Percentiles rank a stretch among this genome's conserved stretches.
phyloP scores from a whole-genome alignment of 2,797 vertebrate genomes.

The Gobio occitaniae region DNA sequence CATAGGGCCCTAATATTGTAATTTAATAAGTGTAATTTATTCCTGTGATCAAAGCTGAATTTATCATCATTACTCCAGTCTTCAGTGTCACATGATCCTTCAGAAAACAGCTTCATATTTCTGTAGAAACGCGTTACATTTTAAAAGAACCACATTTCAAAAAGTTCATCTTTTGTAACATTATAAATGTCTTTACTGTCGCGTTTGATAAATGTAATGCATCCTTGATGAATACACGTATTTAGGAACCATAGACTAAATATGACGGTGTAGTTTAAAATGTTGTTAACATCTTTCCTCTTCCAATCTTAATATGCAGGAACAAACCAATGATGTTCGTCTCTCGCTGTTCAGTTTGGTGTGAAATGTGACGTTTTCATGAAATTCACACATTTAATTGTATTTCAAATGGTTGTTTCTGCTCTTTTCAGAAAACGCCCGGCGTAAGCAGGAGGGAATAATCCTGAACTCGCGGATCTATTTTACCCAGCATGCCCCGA shows the following conservation, averaged over 20 bases:
- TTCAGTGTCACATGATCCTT: too few species aligned
- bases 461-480: constrained; percentile 94
- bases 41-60: too few species aligned
- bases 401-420: not conserved
- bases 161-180: not conserved
- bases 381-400: not conserved
- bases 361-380: not conserved
- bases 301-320: not conserved
- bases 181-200: not conserved
- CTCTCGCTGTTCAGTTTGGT: not conserved
- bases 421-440: constrained; percentile 87
- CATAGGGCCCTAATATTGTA: too few species aligned
- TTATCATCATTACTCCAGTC: too few species aligned
- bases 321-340: too few species aligned
- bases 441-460: constrained; percentile 96
- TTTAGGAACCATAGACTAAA: not conserved
- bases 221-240: not conserved
- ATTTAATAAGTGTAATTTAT: too few species aligned
- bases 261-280: too few species aligned
- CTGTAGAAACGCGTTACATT: not conserved
- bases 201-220: not conserved
- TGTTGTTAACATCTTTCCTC: too few species aligned
- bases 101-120: not conserved
- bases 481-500: constrained; percentile 96
- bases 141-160: not conserved